Conservation (phyloP, 2,113 vertebrate species). For the Etheostoma spectabile region DNA sequence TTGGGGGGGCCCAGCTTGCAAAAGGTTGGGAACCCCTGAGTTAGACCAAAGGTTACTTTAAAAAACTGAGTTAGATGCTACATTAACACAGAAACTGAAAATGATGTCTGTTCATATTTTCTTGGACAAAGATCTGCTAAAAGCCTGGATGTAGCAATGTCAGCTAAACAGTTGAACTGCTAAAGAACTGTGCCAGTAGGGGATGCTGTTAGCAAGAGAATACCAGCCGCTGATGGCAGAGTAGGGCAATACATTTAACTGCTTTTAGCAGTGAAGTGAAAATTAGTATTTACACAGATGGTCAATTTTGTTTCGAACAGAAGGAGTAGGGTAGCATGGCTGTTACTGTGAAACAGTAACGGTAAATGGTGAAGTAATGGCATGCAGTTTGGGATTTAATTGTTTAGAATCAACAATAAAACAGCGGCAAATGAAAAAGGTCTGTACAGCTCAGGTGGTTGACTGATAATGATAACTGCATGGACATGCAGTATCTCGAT, state of each 20-base stretch:
- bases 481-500: background rate
- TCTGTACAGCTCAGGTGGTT: background rate
- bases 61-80: background rate
- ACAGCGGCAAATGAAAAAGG: conserved; percentile 5
- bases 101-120: background rate
- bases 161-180: background rate
- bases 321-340: conserved; percentile 28
- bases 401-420: conserved; percentile 34
- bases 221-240: background rate
- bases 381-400: conserved; percentile 50
- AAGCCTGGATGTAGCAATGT: background rate
- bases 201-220: background rate
- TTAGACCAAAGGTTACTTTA: background rate
- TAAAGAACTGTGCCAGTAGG: background rate
- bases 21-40: too few relatives aligned
- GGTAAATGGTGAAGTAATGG: conserved; percentile 49
- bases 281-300: conserved; percentile 57
- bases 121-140: background rate
- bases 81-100: background rate
- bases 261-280: conserved; percentile 42
- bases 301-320: conserved; percentile 51
- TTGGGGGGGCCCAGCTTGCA: too few relatives aligned
- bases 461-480: background rate
- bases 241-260: too few relatives aligned
- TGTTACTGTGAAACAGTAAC: conserved; percentile 43